phyloP scores from a whole-genome alignment of 2,888 invertebrate genomes.

The Agonopterix arenella region DNA sequence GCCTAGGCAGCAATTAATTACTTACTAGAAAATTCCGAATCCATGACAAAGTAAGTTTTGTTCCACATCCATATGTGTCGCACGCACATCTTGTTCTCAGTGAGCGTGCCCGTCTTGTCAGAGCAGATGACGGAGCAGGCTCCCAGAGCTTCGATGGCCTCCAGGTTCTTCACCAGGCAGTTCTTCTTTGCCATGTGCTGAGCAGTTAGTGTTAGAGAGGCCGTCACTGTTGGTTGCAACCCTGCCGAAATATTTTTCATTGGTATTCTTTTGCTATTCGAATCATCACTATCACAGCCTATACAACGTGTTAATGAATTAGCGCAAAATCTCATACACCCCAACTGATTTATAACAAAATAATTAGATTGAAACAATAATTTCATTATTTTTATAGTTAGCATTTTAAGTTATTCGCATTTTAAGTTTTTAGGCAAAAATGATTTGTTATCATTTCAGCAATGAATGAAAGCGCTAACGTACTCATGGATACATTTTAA shows the following conservation, averaged over 20 bases:
- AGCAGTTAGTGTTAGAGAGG: conserved; percentile 97
- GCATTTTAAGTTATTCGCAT: no score
- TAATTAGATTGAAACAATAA: no score
- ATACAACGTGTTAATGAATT: no score
- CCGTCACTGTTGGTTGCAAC: conserved; percentile 97
- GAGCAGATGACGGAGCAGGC: conserved; percentile 99
- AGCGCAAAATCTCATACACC: no score
- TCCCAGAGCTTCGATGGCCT: conserved; percentile 98
- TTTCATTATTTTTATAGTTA: no score
- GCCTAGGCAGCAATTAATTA: not conserved
- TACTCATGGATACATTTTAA: no score
- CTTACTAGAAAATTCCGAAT: conserved; percentile 53
- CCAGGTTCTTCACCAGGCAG: conserved; percentile 98
- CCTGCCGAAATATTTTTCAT: conserved; percentile 48
- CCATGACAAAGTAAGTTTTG: conserved; percentile 90
- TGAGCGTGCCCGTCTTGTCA: conserved; percentile 98
- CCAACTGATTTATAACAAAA: no score
- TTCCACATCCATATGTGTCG: conserved; percentile 98
- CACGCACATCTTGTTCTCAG: conserved; percentile 99
- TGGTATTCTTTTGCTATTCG: no score
- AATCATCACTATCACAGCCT: no score
- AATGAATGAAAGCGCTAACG: no score
- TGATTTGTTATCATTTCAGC: no score
- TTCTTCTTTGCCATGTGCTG: conserved; percentile 99
- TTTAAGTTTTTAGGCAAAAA: no score